phyloP scores from a whole-genome alignment of 2,888 invertebrate species.

The Machimus atricapillus region DNA sequence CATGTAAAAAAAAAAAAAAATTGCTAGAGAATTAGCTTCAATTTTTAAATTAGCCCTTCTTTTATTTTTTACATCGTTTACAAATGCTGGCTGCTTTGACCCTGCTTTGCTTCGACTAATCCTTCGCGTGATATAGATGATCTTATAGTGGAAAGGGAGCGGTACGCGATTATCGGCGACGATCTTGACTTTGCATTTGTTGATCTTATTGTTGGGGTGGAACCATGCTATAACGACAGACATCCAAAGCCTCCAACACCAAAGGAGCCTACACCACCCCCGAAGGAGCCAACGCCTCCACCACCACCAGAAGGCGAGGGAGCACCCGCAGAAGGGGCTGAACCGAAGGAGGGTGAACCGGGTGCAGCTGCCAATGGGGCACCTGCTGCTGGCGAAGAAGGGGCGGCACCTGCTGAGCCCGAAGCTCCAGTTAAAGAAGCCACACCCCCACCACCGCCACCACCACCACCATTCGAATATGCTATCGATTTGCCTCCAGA shows the following conservation, averaged over 20 bases:
- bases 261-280: constrained; percentile 57
- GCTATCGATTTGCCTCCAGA: constrained; percentile 61
- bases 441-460: constrained; percentile 57
- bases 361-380: constrained; percentile 49
- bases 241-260: constrained; percentile 63
- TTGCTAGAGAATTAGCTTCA: not conserved
- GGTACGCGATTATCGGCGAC: constrained; percentile 90
- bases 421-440: constrained; percentile 50
- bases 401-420: constrained; percentile 51
- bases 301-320: constrained; percentile 53
- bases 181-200: constrained; percentile 93
- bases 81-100: not conserved
- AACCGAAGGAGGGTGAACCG: constrained; percentile 42
- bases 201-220: constrained; percentile 74
- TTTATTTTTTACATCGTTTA: not conserved
- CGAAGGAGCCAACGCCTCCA: constrained; percentile 54
- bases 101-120: not conserved
- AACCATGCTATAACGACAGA: constrained; percentile 61
- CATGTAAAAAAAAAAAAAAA: not conserved
- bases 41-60: not conserved
- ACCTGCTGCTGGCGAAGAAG: constrained; percentile 53
- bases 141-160: constrained; percentile 86
- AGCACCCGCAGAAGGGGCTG: constrained; percentile 48
- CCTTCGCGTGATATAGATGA: constrained; percentile 66
- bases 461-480: constrained; percentile 63